A percentile compares a stretch with the other conserved stretches of the same genome.
Conservation (phyloP, 2,113 vertebrate genomes). For the Rhadina sibilatrix region DNA sequence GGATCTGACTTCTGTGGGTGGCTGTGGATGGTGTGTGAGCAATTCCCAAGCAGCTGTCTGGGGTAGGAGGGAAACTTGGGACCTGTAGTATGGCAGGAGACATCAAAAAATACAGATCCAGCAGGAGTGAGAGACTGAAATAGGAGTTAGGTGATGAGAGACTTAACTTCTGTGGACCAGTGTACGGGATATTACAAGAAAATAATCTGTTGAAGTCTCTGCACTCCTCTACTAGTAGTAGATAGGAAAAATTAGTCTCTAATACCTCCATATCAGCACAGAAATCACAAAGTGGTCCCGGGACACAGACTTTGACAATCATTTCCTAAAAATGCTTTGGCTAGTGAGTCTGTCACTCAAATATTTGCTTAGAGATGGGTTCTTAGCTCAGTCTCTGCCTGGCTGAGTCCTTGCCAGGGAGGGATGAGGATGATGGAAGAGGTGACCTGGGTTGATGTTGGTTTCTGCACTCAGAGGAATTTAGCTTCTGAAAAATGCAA, state of each 20-base stretch:
- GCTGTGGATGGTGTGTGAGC: background rate
- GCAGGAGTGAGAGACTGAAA: background rate
- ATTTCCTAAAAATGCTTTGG: background rate
- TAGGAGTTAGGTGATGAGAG: background rate
- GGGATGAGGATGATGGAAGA: background rate
- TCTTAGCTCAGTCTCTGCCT: background rate
- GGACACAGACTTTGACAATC: background rate
- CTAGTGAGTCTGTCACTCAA: background rate
- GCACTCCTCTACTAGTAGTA: background rate
- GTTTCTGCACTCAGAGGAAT: background rate
- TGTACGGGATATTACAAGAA: background rate
- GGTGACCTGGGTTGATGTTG: background rate
- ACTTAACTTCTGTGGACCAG: background rate
- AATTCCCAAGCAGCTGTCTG: background rate
- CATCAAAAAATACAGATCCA: background rate
- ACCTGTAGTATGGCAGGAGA: background rate
- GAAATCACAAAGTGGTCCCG: background rate
- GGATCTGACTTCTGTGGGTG: background rate
- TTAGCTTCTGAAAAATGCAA: slow-evolving; percentile 34
- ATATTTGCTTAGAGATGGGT: background rate
- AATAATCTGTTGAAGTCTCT: background rate
- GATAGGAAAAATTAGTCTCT: background rate
- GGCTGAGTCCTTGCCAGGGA: background rate
- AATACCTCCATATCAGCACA: background rate
- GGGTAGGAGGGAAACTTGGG: background rate